Base-by-base conservation (phyloP, 2,113 vertebrate species). In the Pseudorectes ferrugineus region DNA sequence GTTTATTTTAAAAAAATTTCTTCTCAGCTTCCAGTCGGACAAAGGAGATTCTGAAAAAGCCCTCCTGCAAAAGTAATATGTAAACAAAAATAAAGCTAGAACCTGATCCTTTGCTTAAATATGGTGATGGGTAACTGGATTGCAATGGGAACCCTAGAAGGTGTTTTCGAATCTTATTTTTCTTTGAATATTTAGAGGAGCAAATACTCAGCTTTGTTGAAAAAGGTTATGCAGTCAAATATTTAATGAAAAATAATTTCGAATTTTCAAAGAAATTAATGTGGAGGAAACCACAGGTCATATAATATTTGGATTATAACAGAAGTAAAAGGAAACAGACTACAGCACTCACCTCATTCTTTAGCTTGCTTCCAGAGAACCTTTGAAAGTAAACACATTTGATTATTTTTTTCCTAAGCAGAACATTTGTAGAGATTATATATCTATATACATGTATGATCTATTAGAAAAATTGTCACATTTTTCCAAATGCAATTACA, bases 361-460 rank as follows among this genome's bases (percentile, higher is more conserved):
- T 99, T 15, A 99, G 95, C 92, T 99, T 99, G 97, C 99, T 99
- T 86, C 99, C 99, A 82, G 99, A 99, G 97, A 99, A 99, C 97
- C 99, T 99, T 97, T 66, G 86, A 96, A 97, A 97, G 96, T 18
- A 85, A 97, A 87, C 20, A 93, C 6, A 96, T 70, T 88, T 89
- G 40, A 68, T 79, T 77, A 76, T 87, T 97, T 97, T 43, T 86
- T 91, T 92, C 42, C 82, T 49, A 89, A 88, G 54, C 23, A 87
- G 36, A 85, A 74, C 10, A 68, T 33, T 65, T 84, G 49, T 51
- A 48, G n/a, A 49, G 16, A n/a, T 84, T 61, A 24, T 38, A 7
- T 16, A 40, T 26, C 21, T 38, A 33, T 12, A n/a, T 24, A 29
- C 8, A 76, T 5, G 18, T 11, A 36, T 57, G 14, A 72, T 16